Evolutionary conservation across 1,140 invertebrate genomes (phyloP).

Genomic region (Venturia canescens): DNA sequence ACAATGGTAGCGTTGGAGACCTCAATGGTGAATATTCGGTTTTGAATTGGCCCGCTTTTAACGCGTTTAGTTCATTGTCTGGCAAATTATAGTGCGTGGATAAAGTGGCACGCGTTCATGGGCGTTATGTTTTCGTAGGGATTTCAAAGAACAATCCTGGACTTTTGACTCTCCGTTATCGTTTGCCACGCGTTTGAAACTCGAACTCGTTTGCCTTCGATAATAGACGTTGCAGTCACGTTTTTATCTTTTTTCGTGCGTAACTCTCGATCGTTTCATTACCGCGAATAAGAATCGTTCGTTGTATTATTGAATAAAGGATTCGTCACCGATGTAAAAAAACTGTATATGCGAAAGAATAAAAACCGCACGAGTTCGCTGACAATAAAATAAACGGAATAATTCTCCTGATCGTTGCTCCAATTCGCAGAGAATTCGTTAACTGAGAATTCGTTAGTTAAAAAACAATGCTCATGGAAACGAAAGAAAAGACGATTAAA

Average conservation of each 20-base stretch:
- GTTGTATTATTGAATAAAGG: too few relatives aligned
- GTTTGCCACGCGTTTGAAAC: constrained; percentile 1
- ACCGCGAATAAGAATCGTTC: too few relatives aligned
- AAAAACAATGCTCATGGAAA: too few relatives aligned
- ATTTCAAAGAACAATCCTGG: constrained; percentile 50
- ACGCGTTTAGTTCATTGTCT: constrained; percentile 55
- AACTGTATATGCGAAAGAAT: too few relatives aligned
- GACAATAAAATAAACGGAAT: too few relatives aligned
- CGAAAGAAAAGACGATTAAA: too few relatives aligned
- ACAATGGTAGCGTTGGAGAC: constrained; percentile 52
- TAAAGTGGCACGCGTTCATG: constrained; percentile 63
- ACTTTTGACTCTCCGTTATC: neutral
- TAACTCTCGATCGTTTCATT: too few relatives aligned
- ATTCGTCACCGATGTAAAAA: too few relatives aligned
- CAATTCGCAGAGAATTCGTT: too few relatives aligned
- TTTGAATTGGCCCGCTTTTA: constrained; percentile 73
- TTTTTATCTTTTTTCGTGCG: neutral
- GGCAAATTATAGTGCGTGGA: constrained; percentile 64
- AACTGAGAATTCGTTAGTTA: too few relatives aligned
- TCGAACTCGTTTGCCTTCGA: constrained; percentile 21
- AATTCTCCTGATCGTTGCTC: too few relatives aligned
- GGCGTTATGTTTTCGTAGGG: constrained; percentile 65
- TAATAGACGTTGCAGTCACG: constrained; percentile 28
- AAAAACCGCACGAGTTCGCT: too few relatives aligned
- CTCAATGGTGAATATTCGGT: constrained; percentile 64